phyloP scores from a whole-genome alignment of 2,888 invertebrate species.

The Hypomecis punctinalis region DNA sequence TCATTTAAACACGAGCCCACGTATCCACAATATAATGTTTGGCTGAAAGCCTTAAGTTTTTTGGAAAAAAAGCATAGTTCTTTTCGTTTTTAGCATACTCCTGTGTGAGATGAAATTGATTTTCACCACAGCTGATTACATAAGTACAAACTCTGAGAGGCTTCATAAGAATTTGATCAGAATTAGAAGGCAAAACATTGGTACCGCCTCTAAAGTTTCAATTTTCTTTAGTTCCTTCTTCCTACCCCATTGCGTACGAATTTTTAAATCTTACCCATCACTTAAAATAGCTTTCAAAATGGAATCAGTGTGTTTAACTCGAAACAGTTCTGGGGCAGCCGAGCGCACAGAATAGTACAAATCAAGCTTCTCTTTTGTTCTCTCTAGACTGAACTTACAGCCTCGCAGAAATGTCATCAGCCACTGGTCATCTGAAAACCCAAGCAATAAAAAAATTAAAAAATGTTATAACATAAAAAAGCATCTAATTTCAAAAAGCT shows the following conservation, averaged over 20 bases:
- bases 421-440: conserved; percentile 83
- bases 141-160: too few relatives aligned
- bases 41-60: too few relatives aligned
- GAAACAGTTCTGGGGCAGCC: conserved; percentile 78
- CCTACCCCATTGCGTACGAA: background rate
- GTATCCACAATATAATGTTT: too few relatives aligned
- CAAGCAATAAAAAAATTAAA: background rate
- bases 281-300: conserved; percentile 47
- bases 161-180: too few relatives aligned
- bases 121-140: too few relatives aligned
- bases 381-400: conserved; percentile 86
- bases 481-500: too few relatives aligned
- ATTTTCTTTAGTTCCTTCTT: background rate
- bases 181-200: too few relatives aligned
- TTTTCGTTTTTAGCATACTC: too few relatives aligned
- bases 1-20: too few relatives aligned
- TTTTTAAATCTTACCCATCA: conserved; percentile 4
- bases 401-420: conserved; percentile 85
- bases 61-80: too few relatives aligned
- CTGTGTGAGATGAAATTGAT: too few relatives aligned
- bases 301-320: conserved; percentile 51
- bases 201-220: background rate
- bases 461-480: background rate
- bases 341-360: conserved; percentile 82
- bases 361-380: conserved; percentile 86